Evolutionary conservation across 2,113 vertebrate genomes (phyloP), one percentile per base, ranked within the genome.

Genomic region (Accipiter virgatus): DNA sequence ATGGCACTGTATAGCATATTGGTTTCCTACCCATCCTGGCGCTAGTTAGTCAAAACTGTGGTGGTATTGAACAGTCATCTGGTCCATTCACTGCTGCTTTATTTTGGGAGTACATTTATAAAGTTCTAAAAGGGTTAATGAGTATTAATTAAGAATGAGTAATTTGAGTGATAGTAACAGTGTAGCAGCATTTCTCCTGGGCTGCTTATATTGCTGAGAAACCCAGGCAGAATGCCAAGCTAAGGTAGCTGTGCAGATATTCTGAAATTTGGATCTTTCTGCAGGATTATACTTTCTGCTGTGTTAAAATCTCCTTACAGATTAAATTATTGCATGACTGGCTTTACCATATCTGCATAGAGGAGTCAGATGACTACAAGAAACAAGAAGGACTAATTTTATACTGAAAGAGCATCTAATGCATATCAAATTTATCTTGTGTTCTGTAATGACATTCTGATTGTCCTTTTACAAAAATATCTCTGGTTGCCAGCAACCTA

Each of bases 21-120:
- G 3, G 15, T 43, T 72, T 94, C 34, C 52, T 89, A 36, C 0
- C 0, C n/a, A 26, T 45, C 20, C n/a, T 15, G 0, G 0, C 20
- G 56, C 6, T 5, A 50, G 20, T 29, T 20, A 26, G 77, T 71
- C 20, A 50, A 34, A 85, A 67, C n/a, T 11, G 13, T 16, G 22
- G 25, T 63, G 38, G 5, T 42, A 19, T 71, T 75, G 48, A 72
- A 38, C 21, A 74, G 38, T 36, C 21, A 42, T 36, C 43, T 70
- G 23, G 11, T 15, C 8, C 63, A 13, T 38, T 58, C 14, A 8
- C 47, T 90, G n/a, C 19, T 91, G 27, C 29, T 67, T 53, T 74
- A 6, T 71, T 18, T 56, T 52, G 40, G 29, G 13, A 36, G 14
- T 38, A 31, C 7, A 4, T 42, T 81, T 68, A 43, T 79, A 27